These are phyloP conservation scores for Thalassaphorura encarpata DNA, from an alignment of 1,140 invertebrate genomes.

Conservation along the genomic window DNA sequence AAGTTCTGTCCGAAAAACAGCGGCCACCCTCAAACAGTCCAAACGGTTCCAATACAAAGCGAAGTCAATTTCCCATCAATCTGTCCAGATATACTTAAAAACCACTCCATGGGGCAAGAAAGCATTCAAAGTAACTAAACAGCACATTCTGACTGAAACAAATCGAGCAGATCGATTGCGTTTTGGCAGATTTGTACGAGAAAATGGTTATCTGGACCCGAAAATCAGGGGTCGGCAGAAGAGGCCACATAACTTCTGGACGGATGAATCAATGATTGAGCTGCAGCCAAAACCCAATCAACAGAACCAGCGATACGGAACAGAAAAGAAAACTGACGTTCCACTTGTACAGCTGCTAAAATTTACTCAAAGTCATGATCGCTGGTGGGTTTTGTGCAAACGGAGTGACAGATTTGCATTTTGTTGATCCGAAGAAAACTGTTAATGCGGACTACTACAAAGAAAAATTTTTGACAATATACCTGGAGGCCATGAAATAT, in stretches of 20 bases:
- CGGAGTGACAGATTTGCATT: neutral
- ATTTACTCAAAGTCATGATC: conserved; percentile 6
- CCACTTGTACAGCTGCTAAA: neutral
- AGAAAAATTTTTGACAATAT: conserved; percentile 3
- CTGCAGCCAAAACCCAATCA: neutral
- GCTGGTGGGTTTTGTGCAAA: conserved; percentile 1
- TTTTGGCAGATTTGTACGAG: neutral
- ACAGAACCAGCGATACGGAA: neutral
- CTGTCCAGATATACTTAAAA: neutral
- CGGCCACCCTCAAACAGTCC: neutral
- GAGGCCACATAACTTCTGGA: neutral
- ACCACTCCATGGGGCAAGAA: neutral
- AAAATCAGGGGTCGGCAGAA: neutral
- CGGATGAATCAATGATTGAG: neutral
- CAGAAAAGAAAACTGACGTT: neutral
- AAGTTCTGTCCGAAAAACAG: neutral
- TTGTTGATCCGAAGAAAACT: neutral
- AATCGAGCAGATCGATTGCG: neutral
- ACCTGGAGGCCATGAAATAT: neutral
- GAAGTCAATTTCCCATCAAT: neutral
- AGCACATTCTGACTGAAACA: neutral
- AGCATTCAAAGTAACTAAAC: neutral
- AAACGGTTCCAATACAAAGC: neutral
- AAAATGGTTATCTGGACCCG: neutral
- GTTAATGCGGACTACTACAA: neutral